A percentile compares a stretch with the other conserved stretches of the same genome.
Conservation (phyloP, 2,888 invertebrate species). For the Lepidochitona cinerea region DNA sequence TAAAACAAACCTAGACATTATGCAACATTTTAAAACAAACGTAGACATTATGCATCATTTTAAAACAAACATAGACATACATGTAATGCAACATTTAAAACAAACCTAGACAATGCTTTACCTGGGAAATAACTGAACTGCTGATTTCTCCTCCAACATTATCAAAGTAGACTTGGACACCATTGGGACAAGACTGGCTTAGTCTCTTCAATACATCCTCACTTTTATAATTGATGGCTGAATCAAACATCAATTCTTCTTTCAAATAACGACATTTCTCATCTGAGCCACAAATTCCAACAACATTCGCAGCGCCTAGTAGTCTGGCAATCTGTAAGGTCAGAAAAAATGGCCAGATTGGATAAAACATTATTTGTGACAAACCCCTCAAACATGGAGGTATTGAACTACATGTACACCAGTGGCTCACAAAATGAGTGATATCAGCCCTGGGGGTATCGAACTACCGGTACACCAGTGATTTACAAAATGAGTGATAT, state of each 20-base stretch:
- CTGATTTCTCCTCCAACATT: constrained; percentile 71
- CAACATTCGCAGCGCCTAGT: constrained; percentile 60
- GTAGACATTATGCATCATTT: too few species aligned
- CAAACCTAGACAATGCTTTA: constrained; percentile 23
- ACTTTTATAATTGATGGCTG: constrained; percentile 69
- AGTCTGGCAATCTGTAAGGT: constrained; percentile 60
- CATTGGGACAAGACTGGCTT: constrained; percentile 59
- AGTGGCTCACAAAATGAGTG: too few species aligned
- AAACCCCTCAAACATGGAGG: too few species aligned
- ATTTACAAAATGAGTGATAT: too few species aligned
- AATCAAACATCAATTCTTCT: constrained; percentile 64
- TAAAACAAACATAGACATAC: background rate
- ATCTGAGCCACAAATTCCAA: constrained; percentile 70
- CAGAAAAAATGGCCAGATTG: too few species aligned
- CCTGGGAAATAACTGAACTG: constrained; percentile 67
- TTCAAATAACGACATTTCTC: constrained; percentile 65
- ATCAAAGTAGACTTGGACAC: constrained; percentile 71
- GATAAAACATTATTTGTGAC: too few species aligned
- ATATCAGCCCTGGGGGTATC: too few species aligned
- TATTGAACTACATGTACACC: too few species aligned
- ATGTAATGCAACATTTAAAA: background rate
- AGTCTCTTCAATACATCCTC: constrained; percentile 57
- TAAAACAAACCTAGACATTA: too few species aligned
- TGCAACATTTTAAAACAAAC: too few species aligned
- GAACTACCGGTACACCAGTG: too few species aligned